Base-by-base conservation (phyloP, 2,888 invertebrate genomes). In the Agrochola circellaris region DNA sequence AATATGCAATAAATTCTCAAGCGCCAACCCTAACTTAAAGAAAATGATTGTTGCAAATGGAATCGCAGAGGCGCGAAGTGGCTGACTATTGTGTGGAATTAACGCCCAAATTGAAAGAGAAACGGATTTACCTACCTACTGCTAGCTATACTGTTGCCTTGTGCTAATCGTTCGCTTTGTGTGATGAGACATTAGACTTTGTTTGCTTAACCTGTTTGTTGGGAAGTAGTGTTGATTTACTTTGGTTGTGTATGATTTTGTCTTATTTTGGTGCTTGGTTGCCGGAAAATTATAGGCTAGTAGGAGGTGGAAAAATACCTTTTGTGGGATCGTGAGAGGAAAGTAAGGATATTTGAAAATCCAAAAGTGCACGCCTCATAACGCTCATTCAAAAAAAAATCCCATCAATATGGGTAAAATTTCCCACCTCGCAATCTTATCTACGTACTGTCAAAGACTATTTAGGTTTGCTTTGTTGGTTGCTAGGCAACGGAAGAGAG, bases 11-110 rank as follows among this genome's bases (percentile, higher is more conserved):
- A 34, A 4, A 61, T 9, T 60, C 3, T 20, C 61, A 30, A 61
- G 20, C 20, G 80, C 58, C 90, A 92, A 70, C 93, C 93, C 91
- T 92, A 88, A 38, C 13, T 2, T 75, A 73, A 87, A 86, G 73
- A 86, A 79, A 89, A 87, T 88, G 79, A 87, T 85, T 86, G 79
- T 83, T 89, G 84, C 78, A 88, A 90, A 86, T 88, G 78, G 83
- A 87, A 87, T 83, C 82, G 65, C 70, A 64, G 77, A 73, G 86
- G 77, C 82, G 82, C 76, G 72, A 70, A 64, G 73, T 48, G 75
- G 64, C 56, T 48, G 64, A 58, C 77, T 76, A 82, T 86, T 82
- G 83, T 84, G 79, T 65, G 68, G 66, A 77, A 78, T 90, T 77
- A 77, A 78, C 78, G 79, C 77, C 77, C 66, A 70, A 84, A 85